Conservation (phyloP, 2,113 vertebrate species). For the Proteles cristata region DNA sequence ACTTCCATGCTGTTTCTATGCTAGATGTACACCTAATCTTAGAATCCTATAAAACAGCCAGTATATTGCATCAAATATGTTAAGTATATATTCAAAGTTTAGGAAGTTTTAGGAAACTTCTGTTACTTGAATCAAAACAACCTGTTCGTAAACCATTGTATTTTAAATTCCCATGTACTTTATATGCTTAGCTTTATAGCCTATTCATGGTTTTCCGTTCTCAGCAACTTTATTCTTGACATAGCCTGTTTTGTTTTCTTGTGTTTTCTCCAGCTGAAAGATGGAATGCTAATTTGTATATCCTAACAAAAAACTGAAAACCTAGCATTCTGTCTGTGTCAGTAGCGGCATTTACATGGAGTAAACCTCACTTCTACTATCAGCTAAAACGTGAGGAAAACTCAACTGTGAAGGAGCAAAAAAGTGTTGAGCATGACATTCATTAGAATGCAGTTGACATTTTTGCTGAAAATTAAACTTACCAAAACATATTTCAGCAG, state of each 20-base stretch:
- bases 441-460: background rate
- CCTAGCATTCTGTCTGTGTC: background rate
- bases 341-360: background rate
- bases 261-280: background rate
- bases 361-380: background rate
- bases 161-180: background rate
- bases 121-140: background rate
- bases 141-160: background rate
- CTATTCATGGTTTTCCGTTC: background rate
- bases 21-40: fast-evolving
- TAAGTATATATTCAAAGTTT: background rate
- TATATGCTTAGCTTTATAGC: background rate
- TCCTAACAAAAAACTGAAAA: background rate
- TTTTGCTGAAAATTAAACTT: slow-evolving; percentile 66
- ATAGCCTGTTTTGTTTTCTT: background rate
- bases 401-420: background rate
- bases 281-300: background rate
- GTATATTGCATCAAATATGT: background rate
- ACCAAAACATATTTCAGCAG: slow-evolving; percentile 24
- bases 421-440: background rate
- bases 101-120: background rate
- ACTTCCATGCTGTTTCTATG: background rate
- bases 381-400: background rate
- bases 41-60: background rate
- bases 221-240: background rate